A percentile compares a stretch with the other conserved stretches of the same genome.
Conservation (phyloP, 2,797 vertebrate species). For the Muscicapa striata region DNA sequence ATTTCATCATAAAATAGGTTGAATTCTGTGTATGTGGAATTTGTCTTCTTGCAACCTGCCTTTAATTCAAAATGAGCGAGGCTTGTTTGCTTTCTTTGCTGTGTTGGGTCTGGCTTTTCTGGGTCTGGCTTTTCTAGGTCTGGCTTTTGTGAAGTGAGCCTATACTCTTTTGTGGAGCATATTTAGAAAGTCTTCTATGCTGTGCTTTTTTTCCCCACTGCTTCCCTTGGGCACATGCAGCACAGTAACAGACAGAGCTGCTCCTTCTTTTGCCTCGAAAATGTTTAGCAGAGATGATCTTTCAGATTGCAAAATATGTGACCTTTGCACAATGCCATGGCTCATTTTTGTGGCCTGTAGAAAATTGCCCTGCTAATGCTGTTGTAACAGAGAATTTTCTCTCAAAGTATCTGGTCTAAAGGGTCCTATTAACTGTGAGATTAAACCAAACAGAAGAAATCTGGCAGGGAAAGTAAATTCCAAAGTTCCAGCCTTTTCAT, state of each 20-base stretch:
- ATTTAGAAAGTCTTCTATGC: background rate
- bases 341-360: slow-evolving; percentile 49
- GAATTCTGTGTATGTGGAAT: background rate
- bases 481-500: background rate
- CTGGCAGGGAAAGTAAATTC: background rate
- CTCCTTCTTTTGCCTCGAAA: background rate
- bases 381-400: slow-evolving; percentile 3
- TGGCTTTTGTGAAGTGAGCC: background rate
- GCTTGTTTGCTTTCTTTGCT: background rate
- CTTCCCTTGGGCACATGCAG: background rate
- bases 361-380: background rate
- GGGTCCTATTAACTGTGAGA: background rate
- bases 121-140: background rate
- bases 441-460: background rate
- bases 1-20: background rate
- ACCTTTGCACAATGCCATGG: slow-evolving; percentile 24
- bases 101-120: background rate
- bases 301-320: slow-evolving; percentile 38
- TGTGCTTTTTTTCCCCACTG: background rate
- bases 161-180: background rate
- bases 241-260: background rate
- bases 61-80: background rate
- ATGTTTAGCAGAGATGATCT: background rate
- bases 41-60: background rate
- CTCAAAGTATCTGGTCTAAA: background rate